Evolutionary conservation across 2,888 invertebrate genomes (phyloP), one percentile per base, ranked within the genome.

Genomic region (Dione vanillae): DNA sequence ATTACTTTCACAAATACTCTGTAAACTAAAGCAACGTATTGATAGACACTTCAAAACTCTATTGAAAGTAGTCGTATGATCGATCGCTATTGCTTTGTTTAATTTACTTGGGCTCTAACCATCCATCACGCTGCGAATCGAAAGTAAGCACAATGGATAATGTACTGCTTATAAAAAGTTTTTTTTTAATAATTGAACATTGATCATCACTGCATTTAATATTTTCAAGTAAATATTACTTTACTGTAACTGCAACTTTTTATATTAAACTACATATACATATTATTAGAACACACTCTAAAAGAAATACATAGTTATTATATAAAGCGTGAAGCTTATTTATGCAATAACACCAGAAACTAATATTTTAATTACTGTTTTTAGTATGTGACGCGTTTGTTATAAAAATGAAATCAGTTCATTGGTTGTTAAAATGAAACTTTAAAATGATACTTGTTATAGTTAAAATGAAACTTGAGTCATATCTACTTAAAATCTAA

Each of bases 31-130:
- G 52, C 54, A 54, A 40, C n/a, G 8, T 43, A 61, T 20, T 69
- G 56, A 58, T 41, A 19, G 65, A 58, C 58, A 47, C 51, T 49
- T 58, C 27, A 14, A 47, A 8, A 52, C 65, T 51, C 58, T 40
- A 68, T 58, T 67, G 35, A 43, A 43, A 43, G 14, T 45, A 45
- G 20, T 45, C 37, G 27, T 37, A 49, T 65, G 65, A 66, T 69
- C 65, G 66, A 72, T 72, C 58, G 56, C 51, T 72, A 64, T 72
- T 69, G 51, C 62, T 45, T 58, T 37, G 40, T 40, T 37, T 51
- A 65, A 68, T 65, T 45, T 68, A 71, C 67, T 64, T 52, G 49
- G 67, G 64, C 20, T 51, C n/a, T 49, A 27, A 37, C 56, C 52
- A 59, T 64, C 68, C 41, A 64, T 62, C 54, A 64, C 54, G 1